A percentile compares a stretch with the other conserved stretches of the same genome.
phyloP scores from a whole-genome alignment of 2,888 invertebrate species.

The Cactoblastis cactorum region DNA sequence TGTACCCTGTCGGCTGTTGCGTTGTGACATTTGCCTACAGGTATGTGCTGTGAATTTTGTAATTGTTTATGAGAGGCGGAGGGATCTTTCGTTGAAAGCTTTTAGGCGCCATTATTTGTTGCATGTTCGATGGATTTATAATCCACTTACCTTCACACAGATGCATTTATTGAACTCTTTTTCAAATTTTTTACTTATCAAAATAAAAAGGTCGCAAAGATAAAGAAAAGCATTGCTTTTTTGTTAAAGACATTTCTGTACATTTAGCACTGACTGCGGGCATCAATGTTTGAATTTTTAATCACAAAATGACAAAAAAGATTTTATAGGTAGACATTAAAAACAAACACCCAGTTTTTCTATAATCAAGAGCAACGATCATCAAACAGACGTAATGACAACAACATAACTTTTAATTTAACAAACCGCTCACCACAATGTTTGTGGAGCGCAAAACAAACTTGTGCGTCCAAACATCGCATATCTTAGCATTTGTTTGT shows the following conservation, averaged over 20 bases:
- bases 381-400: slow-evolving; percentile 23
- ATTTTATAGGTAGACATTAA: no score
- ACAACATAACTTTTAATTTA: slow-evolving; percentile 33
- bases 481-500: slow-evolving; percentile 55
- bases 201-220: no score
- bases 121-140: no score
- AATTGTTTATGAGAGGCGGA: slow-evolving; percentile 38
- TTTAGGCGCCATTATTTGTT: background rate
- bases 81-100: background rate
- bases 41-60: slow-evolving; percentile 27
- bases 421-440: slow-evolving; percentile 44
- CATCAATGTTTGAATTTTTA: background rate
- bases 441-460: slow-evolving; percentile 51
- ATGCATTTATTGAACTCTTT: no score
- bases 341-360: slow-evolving; percentile 13
- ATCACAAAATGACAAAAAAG: slow-evolving; percentile 6
- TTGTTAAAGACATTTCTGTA: no score
- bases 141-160: no score
- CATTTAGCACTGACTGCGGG: no score
- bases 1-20: slow-evolving; percentile 31
- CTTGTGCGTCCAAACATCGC: slow-evolving; percentile 42
- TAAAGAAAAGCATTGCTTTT: no score
- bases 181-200: no score
- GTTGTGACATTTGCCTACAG: slow-evolving; percentile 33
- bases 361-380: slow-evolving; percentile 16